These are phyloP conservation scores for Campoletis sonorensis DNA, from an alignment of 1,140 invertebrate species.

Conservation along the genomic window DNA sequence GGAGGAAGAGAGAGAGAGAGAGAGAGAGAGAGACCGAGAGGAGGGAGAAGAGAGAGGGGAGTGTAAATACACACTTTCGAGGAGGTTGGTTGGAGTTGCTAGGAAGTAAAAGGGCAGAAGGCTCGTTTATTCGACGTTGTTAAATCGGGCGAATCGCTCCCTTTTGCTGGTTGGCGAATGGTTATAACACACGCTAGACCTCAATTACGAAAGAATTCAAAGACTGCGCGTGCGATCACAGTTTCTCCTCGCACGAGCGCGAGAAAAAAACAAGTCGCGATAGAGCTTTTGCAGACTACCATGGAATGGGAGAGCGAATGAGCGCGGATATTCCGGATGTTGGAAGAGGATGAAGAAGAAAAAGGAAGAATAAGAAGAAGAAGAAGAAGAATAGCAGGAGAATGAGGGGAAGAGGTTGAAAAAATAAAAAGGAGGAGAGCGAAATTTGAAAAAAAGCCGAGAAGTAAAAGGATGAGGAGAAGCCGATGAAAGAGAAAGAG, in stretches of 20 bases:
- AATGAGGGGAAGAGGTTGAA: neutral
- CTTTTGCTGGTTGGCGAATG: neutral
- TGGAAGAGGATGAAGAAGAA: constrained; percentile 47
- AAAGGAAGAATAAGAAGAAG: too few relatives aligned
- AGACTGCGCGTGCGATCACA: constrained; percentile 38
- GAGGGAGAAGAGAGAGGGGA: too few relatives aligned
- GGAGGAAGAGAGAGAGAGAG: constrained; percentile 47
- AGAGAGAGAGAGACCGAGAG: too few relatives aligned
- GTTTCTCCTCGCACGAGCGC: constrained; percentile 9
- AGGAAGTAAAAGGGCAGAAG: neutral
- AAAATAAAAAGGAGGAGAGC: neutral
- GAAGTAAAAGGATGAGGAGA: neutral
- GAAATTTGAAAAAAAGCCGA: neutral
- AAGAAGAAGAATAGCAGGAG: constrained; percentile 13
- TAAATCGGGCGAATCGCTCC: neutral
- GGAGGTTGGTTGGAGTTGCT: constrained; percentile 36
- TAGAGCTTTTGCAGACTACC: constrained; percentile 1
- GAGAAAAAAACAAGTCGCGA: constrained; percentile 44
- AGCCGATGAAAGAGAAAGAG: neutral
- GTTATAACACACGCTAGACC: constrained; percentile 52
- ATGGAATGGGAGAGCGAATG: constrained; percentile 4
- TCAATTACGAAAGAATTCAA: constrained; percentile 66
- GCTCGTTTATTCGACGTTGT: neutral
- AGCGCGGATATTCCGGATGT: neutral
- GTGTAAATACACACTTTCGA: neutral